Evolutionary conservation across 2,888 invertebrate species (phyloP).

Genomic region (Xanthia togata): DNA sequence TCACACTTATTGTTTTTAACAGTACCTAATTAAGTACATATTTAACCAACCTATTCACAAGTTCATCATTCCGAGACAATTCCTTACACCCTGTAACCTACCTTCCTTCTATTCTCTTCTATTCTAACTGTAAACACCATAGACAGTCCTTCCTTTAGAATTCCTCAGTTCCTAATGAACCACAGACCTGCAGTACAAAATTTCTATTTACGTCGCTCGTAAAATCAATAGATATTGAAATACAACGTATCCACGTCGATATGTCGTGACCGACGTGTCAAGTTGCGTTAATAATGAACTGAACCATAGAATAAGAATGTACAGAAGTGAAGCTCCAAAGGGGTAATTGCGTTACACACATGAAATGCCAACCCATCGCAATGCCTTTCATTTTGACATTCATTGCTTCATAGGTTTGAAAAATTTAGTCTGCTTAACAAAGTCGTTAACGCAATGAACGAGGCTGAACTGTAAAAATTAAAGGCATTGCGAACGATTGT

Average conservation of each 20-base stretch:
- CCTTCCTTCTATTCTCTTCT: neutral
- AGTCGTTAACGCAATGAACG: neutral
- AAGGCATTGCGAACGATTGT: neutral
- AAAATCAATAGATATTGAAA: constrained; percentile 47
- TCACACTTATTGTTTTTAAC: too few relatives aligned
- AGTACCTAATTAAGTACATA: neutral
- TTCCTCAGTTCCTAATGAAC: neutral
- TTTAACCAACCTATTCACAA: constrained; percentile 3
- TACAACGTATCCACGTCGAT: constrained; percentile 49
- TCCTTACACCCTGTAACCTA: too few relatives aligned
- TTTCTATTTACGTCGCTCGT: constrained; percentile 29
- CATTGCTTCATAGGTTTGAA: neutral
- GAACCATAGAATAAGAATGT: constrained; percentile 17
- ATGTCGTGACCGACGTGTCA: constrained; percentile 59
- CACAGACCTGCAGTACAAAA: constrained; percentile 3
- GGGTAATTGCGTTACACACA: neutral
- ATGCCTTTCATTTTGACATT: neutral
- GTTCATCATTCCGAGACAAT: neutral
- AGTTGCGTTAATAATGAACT: constrained; percentile 44
- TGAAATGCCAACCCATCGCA: neutral
- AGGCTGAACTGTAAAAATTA: too few relatives aligned
- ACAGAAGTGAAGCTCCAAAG: neutral
- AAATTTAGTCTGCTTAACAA: neutral
- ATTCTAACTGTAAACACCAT: neutral
- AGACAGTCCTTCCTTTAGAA: constrained; percentile 4